These are phyloP conservation scores for Kryptolebias ocellatus DNA, from an alignment of 2,797 vertebrate genomes.

Conservation along the genomic window DNA sequence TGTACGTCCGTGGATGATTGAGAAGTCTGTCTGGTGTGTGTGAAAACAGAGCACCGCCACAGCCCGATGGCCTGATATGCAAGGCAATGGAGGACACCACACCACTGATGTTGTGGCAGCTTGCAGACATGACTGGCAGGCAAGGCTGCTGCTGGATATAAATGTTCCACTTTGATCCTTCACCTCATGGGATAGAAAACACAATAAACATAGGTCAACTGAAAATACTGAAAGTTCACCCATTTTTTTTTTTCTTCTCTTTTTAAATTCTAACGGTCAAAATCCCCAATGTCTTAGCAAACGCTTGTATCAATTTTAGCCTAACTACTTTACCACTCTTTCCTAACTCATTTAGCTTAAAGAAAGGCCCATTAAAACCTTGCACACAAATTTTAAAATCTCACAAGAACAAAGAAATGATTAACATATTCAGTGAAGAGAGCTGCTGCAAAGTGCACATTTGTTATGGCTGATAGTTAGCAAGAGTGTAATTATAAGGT, in stretches of 20 bases:
- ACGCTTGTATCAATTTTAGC: slow-evolving; percentile 23
- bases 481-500: slow-evolving; percentile 84
- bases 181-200: slow-evolving; percentile 53
- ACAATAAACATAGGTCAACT: slow-evolving; percentile 68
- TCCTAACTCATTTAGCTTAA: slow-evolving; percentile 16
- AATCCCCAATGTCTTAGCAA: slow-evolving; percentile 16
- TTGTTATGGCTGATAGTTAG: slow-evolving; percentile 75
- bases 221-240: slow-evolving; percentile 50
- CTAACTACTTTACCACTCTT: slow-evolving; percentile 37
- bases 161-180: slow-evolving; percentile 56
- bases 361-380: slow-evolving; percentile 41
- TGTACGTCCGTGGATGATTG: slow-evolving; percentile 64
- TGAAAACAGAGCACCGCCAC: slow-evolving; percentile 56
- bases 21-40: slow-evolving; percentile 67
- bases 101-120: slow-evolving; percentile 60
- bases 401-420: slow-evolving; percentile 72
- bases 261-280: slow-evolving; percentile 1
- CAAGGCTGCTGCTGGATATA: slow-evolving; percentile 68
- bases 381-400: slow-evolving; percentile 32
- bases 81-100: slow-evolving; percentile 71
- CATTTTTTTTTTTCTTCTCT: not conserved
- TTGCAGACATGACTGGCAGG: slow-evolving; percentile 68
- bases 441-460: slow-evolving; percentile 57
- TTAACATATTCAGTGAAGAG: slow-evolving; percentile 51
- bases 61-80: slow-evolving; percentile 45